phyloP scores from a whole-genome alignment of 1,140 invertebrate species.

The Metaphire vulgaris region DNA sequence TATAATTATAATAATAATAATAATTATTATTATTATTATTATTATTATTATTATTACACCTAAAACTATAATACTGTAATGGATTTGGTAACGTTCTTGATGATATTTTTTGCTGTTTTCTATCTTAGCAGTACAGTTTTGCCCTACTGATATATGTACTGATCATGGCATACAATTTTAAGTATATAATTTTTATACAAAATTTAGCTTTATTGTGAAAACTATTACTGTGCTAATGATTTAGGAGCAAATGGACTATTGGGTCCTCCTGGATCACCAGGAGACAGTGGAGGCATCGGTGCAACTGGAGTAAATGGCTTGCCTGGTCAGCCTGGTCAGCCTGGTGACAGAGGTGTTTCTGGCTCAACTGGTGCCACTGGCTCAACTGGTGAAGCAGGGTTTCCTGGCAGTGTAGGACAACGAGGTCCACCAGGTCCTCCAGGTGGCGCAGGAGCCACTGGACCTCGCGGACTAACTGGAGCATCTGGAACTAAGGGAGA shows the following conservation, averaged over 20 bases:
- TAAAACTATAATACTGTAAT: too few relatives aligned
- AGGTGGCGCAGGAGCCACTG: constrained; percentile 17
- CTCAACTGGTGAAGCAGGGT: neutral
- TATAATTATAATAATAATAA: neutral
- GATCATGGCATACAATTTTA: too few relatives aligned
- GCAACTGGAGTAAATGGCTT: neutral
- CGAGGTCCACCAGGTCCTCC: constrained; percentile 15
- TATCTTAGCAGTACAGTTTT: too few relatives aligned
- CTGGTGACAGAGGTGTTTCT: constrained; percentile 6
- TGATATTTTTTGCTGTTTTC: too few relatives aligned
- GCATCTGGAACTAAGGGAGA: neutral
- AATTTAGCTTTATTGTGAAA: too few relatives aligned
- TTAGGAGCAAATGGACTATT: too few relatives aligned
- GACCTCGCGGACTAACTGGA: constrained; percentile 12
- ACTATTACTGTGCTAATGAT: too few relatives aligned
- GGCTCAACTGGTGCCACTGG: constrained; percentile 17
- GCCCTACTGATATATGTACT: too few relatives aligned
- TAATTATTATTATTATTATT: too few relatives aligned
- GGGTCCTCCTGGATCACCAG: constrained; percentile 7
- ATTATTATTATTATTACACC: too few relatives aligned
- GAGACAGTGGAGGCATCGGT: neutral
- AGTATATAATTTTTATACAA: too few relatives aligned
- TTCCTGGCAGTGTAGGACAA: neutral
- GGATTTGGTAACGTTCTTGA: too few relatives aligned
- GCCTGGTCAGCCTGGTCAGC: neutral